Percentiles rank a stretch among this genome's conserved stretches.
Evolutionary conservation across 2,113 vertebrate species (phyloP).

Genomic region (Myotis davidii): DNA sequence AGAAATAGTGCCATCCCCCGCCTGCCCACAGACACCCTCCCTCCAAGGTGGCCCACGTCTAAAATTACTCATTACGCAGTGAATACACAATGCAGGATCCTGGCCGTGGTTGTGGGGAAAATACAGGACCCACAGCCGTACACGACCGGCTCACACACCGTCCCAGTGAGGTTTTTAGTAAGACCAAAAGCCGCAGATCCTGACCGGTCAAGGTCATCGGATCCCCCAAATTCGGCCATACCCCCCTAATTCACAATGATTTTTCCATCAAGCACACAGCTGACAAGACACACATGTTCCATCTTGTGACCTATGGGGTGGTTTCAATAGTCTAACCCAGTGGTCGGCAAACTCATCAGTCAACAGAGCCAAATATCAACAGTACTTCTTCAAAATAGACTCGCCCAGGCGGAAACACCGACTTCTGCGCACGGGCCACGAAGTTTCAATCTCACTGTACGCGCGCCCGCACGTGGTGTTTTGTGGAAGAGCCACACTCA

Average conservation of each 20-base stretch:
- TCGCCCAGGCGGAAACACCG: no score
- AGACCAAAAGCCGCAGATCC: constrained; percentile 54
- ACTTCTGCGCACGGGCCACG: no score
- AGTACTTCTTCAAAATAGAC: no score
- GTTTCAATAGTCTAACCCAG: neutral
- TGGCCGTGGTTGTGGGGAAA: constrained; percentile 42
- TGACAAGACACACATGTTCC: neutral
- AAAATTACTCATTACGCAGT: constrained; percentile 63
- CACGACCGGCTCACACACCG: constrained; percentile 55
- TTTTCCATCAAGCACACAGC: neutral
- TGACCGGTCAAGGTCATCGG: constrained; percentile 8
- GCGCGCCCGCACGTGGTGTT: no score
- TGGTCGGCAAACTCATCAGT: no score
- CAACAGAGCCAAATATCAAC: no score
- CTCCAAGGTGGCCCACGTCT: constrained; percentile 41
- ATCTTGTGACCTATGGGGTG: neutral
- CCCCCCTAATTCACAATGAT: constrained; percentile 30
- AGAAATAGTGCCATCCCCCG: constrained; percentile 56
- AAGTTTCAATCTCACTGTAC: no score
- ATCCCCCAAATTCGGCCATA: constrained; percentile 37
- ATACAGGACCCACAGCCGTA: constrained; percentile 50
- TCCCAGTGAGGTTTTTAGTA: constrained; percentile 54
- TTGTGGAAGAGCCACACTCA: no score
- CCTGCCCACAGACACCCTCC: constrained; percentile 17
- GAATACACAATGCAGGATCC: constrained; percentile 36